Conservation (phyloP, 2,113 vertebrate genomes). For the Dicentrarchus labrax region DNA sequence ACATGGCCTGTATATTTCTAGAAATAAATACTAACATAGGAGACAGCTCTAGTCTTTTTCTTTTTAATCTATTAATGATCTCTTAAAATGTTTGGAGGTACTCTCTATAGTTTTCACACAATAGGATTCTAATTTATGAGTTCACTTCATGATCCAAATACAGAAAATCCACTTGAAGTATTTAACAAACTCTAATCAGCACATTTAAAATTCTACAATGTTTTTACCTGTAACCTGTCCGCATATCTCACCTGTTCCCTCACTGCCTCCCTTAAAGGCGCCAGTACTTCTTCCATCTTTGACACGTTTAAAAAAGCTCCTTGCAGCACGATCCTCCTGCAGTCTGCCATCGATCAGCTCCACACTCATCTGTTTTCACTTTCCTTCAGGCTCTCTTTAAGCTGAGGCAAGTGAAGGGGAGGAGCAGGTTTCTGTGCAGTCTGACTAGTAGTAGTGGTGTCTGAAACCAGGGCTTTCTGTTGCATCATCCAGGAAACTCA, state of each 20-base stretch:
- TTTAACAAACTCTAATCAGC: no score
- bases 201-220: no score
- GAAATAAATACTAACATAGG: not conserved
- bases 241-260: constrained; percentile 53
- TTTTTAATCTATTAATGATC: not conserved
- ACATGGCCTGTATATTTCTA: not conserved
- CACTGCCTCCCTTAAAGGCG: constrained; percentile 58
- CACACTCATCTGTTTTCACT: not conserved
- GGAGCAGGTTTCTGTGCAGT: constrained; percentile 1
- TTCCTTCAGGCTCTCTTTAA: not conserved
- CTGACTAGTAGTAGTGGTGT: not conserved
- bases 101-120: not conserved
- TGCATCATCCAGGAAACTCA: constrained; percentile 65
- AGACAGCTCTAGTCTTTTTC: no score
- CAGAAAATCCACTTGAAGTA: no score
- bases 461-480: constrained; percentile 47
- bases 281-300: constrained; percentile 54
- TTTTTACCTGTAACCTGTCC: no score
- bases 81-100: no score
- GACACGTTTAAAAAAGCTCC: constrained; percentile 4
- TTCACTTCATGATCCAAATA: no score
- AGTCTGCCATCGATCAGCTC: not conserved
- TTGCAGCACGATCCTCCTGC: not conserved
- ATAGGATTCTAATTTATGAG: not conserved
- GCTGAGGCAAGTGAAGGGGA: not conserved